Evolutionary conservation across 2,113 vertebrate species (phyloP), one percentile per base, ranked within the genome.

Genomic region (Dendrocopos noguchii): DNA sequence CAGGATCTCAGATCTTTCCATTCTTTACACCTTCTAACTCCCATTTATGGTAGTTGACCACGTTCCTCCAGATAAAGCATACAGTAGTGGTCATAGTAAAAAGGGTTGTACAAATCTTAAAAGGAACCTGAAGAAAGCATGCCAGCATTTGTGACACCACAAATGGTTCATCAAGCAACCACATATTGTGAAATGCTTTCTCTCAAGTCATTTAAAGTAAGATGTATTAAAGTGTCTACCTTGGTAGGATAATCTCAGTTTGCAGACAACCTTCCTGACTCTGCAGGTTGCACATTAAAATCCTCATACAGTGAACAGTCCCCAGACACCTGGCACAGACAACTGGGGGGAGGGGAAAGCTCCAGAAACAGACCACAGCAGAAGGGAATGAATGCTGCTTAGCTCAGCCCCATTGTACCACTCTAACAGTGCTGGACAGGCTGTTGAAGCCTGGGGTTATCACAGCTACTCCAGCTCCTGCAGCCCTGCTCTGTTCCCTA

Each of bases 141-240:
- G 21, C 27, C 47, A 88, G 9, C 28, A 36, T 46, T 42, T 74
- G 60, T 2, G 2, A 79, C 60, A 82, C 33, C 72, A 88, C 61
- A 31, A 67, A 55, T 4, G 19, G 50, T n/a, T 56, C 76, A 72
- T n/a, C 63, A 56, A 73, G 73, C 47, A 89, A 59, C 24, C 20
- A 34, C 50, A 31, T 24, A 28, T 9, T 29, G 33, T 28, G 46
- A 34, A 66, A 70, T 14, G 46, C 22, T 59, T 66, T 68, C 59
- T 70, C 34, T 39, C 33, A 73, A 44, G 17, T 18, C 27, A 28
- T 31, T 31, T 47, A 56, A 79, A 84, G 81, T 39, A 24, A 79
- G 89, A 87, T 0, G 0, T 16, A n/a, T 53, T 57, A 29, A 70
- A 80, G 25, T 0, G 0, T 28, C 65, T 47, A 73, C 27, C 34